Evolutionary conservation across 1,140 invertebrate genomes (phyloP).

Genomic region (Chrysopa pallens): DNA sequence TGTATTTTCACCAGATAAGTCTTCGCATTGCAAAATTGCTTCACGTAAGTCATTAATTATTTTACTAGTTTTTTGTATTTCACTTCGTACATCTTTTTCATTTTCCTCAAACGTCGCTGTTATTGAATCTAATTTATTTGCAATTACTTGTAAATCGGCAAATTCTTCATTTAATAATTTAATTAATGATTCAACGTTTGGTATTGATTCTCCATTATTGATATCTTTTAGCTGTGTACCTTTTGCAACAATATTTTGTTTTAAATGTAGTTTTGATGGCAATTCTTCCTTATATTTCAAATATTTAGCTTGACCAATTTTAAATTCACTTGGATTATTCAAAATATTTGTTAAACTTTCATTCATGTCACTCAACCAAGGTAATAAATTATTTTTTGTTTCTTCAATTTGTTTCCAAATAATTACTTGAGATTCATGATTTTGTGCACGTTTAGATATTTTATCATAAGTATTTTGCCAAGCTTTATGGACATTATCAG

Average conservation of each 20-base stretch:
- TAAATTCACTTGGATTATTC: constrained; percentile 57
- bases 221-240: constrained; percentile 61
- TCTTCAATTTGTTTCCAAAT: constrained; percentile 86
- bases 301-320: constrained; percentile 56
- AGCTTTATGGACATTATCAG: constrained; percentile 38
- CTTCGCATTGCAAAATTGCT: constrained; percentile 75
- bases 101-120: constrained; percentile 50
- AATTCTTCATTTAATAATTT: constrained; percentile 62
- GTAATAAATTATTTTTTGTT: constrained; percentile 59
- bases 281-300: constrained; percentile 75
- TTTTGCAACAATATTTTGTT: constrained; percentile 59
- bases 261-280: constrained; percentile 52
- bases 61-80: constrained; percentile 49
- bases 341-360: constrained; percentile 52
- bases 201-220: constrained; percentile 50
- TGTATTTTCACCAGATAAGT: constrained; percentile 70
- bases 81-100: constrained; percentile 50
- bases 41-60: constrained; percentile 61
- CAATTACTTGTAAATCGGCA: constrained; percentile 47
- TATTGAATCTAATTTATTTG: constrained; percentile 53
- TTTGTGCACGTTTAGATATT: constrained; percentile 49
- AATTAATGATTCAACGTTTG: constrained; percentile 47
- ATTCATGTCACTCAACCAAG: constrained; percentile 70
- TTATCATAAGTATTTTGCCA: constrained; percentile 59
- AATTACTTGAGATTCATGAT: constrained; percentile 69